Evolutionary conservation across 2,888 invertebrate genomes (phyloP).

Genomic region (Eilema depressum): DNA sequence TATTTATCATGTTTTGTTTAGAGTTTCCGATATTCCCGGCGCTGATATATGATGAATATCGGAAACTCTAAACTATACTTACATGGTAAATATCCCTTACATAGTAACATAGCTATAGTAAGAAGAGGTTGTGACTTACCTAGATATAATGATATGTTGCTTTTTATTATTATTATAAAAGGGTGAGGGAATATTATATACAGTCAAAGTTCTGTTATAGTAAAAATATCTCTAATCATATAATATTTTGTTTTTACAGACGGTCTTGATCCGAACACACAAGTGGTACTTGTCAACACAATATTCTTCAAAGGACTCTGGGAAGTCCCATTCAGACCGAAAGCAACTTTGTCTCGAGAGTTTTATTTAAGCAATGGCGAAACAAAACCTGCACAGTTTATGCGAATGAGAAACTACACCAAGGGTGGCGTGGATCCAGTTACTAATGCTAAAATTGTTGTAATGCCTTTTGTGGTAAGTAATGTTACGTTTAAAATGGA

Average conservation of each 20-base stretch:
- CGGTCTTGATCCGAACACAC: constrained; percentile 81
- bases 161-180: too few species aligned
- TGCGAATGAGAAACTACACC: constrained; percentile 87
- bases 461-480: constrained; percentile 89
- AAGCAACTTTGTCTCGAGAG: constrained; percentile 79
- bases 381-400: constrained; percentile 85
- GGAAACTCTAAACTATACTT: too few species aligned
- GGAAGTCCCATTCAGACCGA: constrained; percentile 88
- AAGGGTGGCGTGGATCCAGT: constrained; percentile 83
- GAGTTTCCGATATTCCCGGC: too few species aligned
- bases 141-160: too few species aligned
- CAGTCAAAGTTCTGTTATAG: background rate
- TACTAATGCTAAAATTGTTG: constrained; percentile 87
- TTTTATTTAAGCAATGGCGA: constrained; percentile 84
- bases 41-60: too few species aligned
- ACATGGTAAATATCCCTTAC: too few species aligned
- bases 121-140: too few species aligned
- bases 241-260: constrained; percentile 61
- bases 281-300: constrained; percentile 89
- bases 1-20: too few species aligned
- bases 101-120: too few species aligned
- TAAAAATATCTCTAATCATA: background rate
- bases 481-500: background rate
- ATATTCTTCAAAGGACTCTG: constrained; percentile 92
- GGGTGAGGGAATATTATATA: too few species aligned